phyloP scores from a whole-genome alignment of 1,140 invertebrate species.

The Aradophagus sp. region DNA sequence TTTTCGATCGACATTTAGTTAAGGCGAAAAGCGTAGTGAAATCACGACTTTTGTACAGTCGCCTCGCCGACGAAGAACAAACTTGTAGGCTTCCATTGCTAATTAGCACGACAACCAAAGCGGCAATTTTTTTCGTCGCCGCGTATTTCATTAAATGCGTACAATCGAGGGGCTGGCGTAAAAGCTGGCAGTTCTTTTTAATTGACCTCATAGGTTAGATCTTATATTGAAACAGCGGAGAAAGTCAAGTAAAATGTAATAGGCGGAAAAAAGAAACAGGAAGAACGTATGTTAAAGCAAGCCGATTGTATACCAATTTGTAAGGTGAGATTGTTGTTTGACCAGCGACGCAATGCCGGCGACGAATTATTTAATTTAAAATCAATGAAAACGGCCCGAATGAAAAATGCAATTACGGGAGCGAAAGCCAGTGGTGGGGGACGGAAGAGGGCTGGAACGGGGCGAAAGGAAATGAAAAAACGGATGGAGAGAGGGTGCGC shows the following conservation, averaged over 20 bases:
- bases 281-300: conserved; percentile 5
- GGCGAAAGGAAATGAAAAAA: conserved; percentile 21
- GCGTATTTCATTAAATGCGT: conserved; percentile 26
- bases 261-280: background rate
- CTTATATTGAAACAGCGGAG: conserved; percentile 3
- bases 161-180: conserved; percentile 21
- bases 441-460: background rate
- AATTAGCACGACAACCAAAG: conserved; percentile 37
- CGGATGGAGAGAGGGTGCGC: conserved; percentile 13
- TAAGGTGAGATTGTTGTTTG: conserved; percentile 21
- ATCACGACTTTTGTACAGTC: conserved; percentile 25
- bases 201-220: conserved; percentile 9
- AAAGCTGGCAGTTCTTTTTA: conserved; percentile 21
- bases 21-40: conserved; percentile 34
- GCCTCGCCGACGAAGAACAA: conserved; percentile 16
- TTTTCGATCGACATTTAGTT: conserved; percentile 18
- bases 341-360: conserved; percentile 1
- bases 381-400: conserved; percentile 20
- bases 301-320: conserved; percentile 3
- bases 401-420: conserved; percentile 19
- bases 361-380: conserved; percentile 30
- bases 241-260: too few species aligned
- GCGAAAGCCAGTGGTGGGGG: background rate
- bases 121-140: conserved; percentile 33
- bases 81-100: conserved; percentile 16